Percentiles rank a stretch among this genome's conserved stretches.
Evolutionary conservation across 1,140 invertebrate species (phyloP).

Genomic region (Pseudomyrmex gracilis): DNA sequence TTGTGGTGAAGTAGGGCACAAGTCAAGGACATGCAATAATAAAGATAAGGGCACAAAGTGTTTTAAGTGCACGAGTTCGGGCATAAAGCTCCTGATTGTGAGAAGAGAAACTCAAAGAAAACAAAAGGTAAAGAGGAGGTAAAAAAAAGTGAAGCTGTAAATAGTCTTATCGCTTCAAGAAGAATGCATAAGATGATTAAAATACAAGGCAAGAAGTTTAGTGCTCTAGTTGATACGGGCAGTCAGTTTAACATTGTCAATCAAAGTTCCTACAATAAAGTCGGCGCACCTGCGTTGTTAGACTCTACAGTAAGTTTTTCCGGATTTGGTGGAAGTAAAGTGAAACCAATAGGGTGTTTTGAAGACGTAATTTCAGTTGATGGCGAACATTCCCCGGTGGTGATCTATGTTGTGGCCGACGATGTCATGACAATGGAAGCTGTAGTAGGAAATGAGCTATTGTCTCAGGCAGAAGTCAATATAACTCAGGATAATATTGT

Average conservation of each 20-base stretch:
- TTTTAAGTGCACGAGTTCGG: not conserved
- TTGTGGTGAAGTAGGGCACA: not conserved
- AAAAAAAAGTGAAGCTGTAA: not conserved
- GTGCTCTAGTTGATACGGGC: not conserved
- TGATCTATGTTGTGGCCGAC: not conserved
- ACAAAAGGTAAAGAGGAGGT: constrained; percentile 3
- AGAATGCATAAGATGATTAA: not conserved
- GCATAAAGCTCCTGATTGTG: not conserved
- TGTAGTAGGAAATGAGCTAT: not conserved
- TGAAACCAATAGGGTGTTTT: not conserved
- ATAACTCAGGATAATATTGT: not conserved
- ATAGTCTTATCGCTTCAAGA: not conserved
- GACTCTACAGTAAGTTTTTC: not conserved
- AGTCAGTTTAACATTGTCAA: not conserved
- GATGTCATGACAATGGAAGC: not conserved
- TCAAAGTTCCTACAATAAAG: not conserved
- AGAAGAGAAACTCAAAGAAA: constrained; percentile 3
- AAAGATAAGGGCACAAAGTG: not conserved
- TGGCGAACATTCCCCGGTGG: not conserved
- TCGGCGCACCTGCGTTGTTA: not conserved
- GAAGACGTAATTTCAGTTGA: not conserved
- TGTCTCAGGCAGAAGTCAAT: not conserved
- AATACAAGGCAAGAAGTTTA: not conserved
- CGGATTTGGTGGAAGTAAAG: not conserved
- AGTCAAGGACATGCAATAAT: not conserved